These are phyloP conservation scores for Rhabdornis inornatus DNA, from an alignment of 2,113 vertebrate species.

Conservation along the genomic window DNA sequence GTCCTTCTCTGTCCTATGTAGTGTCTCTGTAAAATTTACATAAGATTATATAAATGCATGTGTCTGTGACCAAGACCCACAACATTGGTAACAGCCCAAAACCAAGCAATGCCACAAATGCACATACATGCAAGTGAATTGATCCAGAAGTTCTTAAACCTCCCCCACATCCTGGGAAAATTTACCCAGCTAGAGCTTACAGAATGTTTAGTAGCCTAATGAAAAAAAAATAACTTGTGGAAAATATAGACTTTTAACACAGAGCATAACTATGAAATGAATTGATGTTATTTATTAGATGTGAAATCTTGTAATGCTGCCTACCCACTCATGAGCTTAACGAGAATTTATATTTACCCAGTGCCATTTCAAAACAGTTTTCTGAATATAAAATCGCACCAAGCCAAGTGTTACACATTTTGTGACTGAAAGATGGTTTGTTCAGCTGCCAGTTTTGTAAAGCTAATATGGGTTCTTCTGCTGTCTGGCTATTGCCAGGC, in stretches of 20 bases:
- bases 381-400: not conserved
- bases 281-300: not conserved
- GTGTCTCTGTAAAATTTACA: not conserved
- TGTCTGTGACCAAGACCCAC: not conserved
- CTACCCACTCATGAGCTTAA: not conserved
- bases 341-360: not conserved
- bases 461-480: not conserved
- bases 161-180: not conserved
- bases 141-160: not conserved
- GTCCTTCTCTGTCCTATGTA: not conserved
- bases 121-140: not conserved
- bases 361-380: not conserved
- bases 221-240: not conserved
- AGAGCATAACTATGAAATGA: not conserved
- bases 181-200: not conserved
- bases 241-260: not conserved
- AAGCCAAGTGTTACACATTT: not conserved
- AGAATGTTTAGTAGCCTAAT: not conserved
- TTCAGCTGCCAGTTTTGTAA: conserved; percentile 12
- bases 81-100: not conserved
- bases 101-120: not conserved
- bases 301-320: not conserved
- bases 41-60: not conserved
- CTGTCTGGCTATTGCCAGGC: not conserved
- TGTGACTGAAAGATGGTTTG: conserved; percentile 15